Percentiles rank a stretch among this genome's conserved stretches.
Evolutionary conservation across 2,113 vertebrate species (phyloP).

Genomic region (Epinephelus lanceolatus): DNA sequence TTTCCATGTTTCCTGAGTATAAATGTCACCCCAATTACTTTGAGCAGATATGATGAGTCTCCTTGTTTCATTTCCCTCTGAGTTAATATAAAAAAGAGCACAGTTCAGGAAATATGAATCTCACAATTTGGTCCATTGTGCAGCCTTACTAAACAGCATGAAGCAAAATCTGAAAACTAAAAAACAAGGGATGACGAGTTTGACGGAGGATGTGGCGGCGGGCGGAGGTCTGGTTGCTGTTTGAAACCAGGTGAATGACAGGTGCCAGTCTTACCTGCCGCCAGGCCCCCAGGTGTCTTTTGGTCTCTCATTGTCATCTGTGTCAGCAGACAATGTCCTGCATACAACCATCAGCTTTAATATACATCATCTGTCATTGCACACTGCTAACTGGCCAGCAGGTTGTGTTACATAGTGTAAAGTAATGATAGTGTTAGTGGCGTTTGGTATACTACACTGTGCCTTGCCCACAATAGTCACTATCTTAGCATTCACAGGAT

Average conservation of each 20-base stretch:
- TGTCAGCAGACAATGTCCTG: slow-evolving; percentile 87
- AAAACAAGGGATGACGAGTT: slow-evolving; percentile 73
- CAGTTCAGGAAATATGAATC: neutral
- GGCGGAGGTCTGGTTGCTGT: slow-evolving; percentile 75
- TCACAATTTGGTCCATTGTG: slow-evolving; percentile 29
- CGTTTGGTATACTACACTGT: neutral
- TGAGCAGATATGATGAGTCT: neutral
- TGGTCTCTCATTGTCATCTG: slow-evolving; percentile 88
- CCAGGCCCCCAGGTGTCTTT: slow-evolving; percentile 87
- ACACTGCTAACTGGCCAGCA: slow-evolving; percentile 73
- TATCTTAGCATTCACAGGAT: neutral
- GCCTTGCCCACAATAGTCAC: neutral
- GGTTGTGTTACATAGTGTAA: slow-evolving; percentile 27
- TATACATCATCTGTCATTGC: slow-evolving; percentile 63
- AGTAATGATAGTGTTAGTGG: neutral
- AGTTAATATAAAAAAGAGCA: neutral
- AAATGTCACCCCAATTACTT: slow-evolving; percentile 8
- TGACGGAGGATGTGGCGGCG: slow-evolving; percentile 79
- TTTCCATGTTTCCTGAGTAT: neutral
- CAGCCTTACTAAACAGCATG: slow-evolving; percentile 75
- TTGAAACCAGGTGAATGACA: slow-evolving; percentile 77
- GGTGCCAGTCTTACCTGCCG: slow-evolving; percentile 87
- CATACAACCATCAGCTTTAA: slow-evolving; percentile 82
- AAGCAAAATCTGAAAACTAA: slow-evolving; percentile 52
- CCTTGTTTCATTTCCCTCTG: neutral